Conservation (phyloP, 1,140 invertebrate genomes). For the Vanessa tameamea region DNA sequence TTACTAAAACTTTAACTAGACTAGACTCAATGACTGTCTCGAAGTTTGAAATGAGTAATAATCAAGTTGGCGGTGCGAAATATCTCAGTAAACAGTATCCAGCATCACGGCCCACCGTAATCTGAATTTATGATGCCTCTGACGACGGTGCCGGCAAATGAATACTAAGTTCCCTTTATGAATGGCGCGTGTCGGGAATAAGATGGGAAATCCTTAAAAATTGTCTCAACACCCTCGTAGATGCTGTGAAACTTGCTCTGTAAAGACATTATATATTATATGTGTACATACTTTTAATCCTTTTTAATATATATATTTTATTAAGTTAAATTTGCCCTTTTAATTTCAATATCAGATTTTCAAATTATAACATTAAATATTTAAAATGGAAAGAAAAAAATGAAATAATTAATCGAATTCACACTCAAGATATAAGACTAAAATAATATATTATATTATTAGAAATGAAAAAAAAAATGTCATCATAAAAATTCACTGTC, state of each 20-base stretch:
- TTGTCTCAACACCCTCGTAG: constrained; percentile 14
- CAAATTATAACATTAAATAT: too few species aligned
- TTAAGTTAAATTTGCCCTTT: not conserved
- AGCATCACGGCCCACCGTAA: constrained; percentile 29
- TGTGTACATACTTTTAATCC: not conserved
- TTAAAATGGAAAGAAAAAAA: too few species aligned
- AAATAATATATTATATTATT: too few species aligned
- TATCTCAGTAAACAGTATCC: constrained; percentile 27
- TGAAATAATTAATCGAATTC: too few species aligned
- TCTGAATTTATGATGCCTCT: constrained; percentile 44
- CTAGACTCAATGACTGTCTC: not conserved
- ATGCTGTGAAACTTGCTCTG: not conserved
- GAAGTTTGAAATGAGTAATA: constrained; percentile 21
- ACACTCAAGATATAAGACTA: too few species aligned
- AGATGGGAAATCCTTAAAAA: constrained; percentile 33
- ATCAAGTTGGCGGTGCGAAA: constrained; percentile 18
- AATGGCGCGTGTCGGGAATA: constrained; percentile 37
- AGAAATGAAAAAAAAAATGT: too few species aligned
- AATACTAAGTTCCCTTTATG: constrained; percentile 44
- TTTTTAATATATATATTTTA: not conserved
- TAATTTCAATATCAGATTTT: too few species aligned
- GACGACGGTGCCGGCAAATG: constrained; percentile 41
- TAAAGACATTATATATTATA: not conserved
- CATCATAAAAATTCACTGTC: too few species aligned
- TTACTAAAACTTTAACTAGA: too few species aligned